Conservation (phyloP, 2,888 invertebrate species). For the Chaetogeoica ovagalla region DNA sequence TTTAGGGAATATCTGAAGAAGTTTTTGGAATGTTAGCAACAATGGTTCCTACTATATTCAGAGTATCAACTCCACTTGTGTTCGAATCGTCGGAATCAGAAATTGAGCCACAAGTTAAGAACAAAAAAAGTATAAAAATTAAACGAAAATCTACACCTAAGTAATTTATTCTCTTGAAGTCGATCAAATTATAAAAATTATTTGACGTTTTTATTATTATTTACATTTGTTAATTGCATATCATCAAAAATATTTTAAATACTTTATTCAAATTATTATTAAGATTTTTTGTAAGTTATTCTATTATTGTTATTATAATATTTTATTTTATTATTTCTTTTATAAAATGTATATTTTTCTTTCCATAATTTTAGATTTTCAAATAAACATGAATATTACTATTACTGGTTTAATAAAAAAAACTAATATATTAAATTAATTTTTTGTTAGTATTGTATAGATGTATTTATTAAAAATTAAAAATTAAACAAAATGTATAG, state of each 20-base stretch:
- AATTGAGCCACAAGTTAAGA: constrained; percentile 16
- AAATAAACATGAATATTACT: no score
- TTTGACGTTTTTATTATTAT: neutral
- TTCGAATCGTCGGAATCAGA: constrained; percentile 63
- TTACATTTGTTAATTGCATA: neutral
- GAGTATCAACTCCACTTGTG: constrained; percentile 90
- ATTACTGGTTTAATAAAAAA: no score
- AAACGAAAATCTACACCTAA: constrained; percentile 26
- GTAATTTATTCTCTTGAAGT: constrained; percentile 18
- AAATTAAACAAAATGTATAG: no score
- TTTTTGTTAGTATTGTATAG: no score
- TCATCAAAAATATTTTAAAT: constrained; percentile 6
- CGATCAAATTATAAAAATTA: constrained; percentile 41
- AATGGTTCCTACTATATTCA: constrained; percentile 90
- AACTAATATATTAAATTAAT: no score
- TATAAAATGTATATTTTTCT: neutral
- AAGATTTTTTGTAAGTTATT: neutral
- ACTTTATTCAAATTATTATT: constrained; percentile 3
- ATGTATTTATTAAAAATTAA: no score
- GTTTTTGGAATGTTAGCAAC: constrained; percentile 79
- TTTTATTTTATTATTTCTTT: constrained; percentile 3
- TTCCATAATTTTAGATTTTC: no score
- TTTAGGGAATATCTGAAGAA: constrained; percentile 76
- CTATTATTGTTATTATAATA: constrained; percentile 27
- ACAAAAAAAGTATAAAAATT: constrained; percentile 44